Evolutionary conservation across 2,797 vertebrate species (phyloP).

Genomic region (Anguilla anguilla): DNA sequence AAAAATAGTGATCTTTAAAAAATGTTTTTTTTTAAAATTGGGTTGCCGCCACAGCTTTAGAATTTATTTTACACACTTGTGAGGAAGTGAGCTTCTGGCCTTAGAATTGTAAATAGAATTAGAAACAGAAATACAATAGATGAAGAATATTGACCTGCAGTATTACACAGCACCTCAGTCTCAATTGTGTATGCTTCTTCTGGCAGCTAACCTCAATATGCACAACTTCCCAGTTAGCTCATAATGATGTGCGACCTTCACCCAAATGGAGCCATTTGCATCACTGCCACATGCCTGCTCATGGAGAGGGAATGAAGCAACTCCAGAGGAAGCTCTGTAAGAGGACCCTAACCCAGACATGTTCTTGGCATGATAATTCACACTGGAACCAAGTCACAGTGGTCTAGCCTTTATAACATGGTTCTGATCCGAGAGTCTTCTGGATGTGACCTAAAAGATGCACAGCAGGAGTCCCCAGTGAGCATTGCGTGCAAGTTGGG

Average conservation of each 20-base stretch:
- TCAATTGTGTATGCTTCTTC: too few species aligned
- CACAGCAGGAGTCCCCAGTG: slow-evolving; percentile 91
- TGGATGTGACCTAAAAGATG: slow-evolving; percentile 94
- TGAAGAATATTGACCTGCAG: too few species aligned
- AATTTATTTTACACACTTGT: neutral
- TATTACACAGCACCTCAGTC: too few species aligned
- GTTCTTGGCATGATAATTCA: slow-evolving; percentile 80
- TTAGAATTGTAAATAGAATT: neutral
- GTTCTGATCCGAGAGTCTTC: slow-evolving; percentile 95
- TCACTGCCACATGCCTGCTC: too few species aligned
- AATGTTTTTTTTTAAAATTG: neutral
- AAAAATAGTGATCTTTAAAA: neutral
- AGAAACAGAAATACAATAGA: too few species aligned
- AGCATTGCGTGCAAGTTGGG: slow-evolving; percentile 80
- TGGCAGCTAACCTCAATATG: neutral
- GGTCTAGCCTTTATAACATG: slow-evolving; percentile 98
- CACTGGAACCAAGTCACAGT: slow-evolving; percentile 95
- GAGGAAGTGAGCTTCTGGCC: slow-evolving; percentile 1
- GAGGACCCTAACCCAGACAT: slow-evolving; percentile 85
- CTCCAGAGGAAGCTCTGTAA: too few species aligned
- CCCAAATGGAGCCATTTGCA: too few species aligned
- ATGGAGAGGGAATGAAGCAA: too few species aligned
- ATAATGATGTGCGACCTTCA: too few species aligned
- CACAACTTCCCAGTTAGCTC: neutral
- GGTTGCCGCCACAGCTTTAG: neutral